Percentiles rank a stretch among this genome's conserved stretches.
phyloP scores from a whole-genome alignment of 2,888 invertebrate genomes.

The Augochlorella aurata region DNA sequence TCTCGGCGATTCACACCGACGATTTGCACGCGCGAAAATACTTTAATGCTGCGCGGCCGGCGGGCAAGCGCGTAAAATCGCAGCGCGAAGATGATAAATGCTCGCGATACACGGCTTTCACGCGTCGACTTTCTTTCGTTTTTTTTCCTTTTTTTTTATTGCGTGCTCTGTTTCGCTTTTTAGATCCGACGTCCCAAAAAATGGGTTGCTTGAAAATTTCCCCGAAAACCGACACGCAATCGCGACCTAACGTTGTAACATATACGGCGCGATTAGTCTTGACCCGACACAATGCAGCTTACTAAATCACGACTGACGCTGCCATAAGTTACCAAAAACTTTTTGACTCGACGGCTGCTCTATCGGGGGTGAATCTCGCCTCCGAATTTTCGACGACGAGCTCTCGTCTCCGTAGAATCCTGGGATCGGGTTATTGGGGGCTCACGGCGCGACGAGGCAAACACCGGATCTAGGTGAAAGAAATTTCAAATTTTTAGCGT shows the following conservation, averaged over 20 bases:
- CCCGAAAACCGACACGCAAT: neutral
- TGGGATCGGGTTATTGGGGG: neutral
- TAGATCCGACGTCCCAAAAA: neutral
- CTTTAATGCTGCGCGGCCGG: neutral
- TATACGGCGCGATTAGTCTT: conserved; percentile 22
- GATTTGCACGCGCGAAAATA: conserved; percentile 11
- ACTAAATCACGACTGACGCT: neutral
- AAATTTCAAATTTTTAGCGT: neutral
- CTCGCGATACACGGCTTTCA: neutral
- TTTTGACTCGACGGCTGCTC: neutral
- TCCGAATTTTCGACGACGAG: neutral
- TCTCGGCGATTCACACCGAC: conserved; percentile 11
- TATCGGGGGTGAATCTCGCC: conserved; percentile 31
- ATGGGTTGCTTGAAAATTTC: neutral
- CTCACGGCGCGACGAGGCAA: neutral
- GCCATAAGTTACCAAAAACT: neutral
- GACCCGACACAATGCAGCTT: neutral
- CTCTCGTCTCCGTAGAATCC: neutral
- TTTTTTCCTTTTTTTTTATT: neutral
- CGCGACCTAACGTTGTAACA: neutral
- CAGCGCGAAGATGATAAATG: neutral
- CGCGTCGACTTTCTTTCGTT: neutral
- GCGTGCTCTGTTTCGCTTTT: neutral
- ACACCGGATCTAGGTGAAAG: neutral
- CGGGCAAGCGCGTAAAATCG: neutral